Evolutionary conservation across 2,888 invertebrate genomes (phyloP).

Genomic region (Galeopsomyia nigrocyanea): DNA sequence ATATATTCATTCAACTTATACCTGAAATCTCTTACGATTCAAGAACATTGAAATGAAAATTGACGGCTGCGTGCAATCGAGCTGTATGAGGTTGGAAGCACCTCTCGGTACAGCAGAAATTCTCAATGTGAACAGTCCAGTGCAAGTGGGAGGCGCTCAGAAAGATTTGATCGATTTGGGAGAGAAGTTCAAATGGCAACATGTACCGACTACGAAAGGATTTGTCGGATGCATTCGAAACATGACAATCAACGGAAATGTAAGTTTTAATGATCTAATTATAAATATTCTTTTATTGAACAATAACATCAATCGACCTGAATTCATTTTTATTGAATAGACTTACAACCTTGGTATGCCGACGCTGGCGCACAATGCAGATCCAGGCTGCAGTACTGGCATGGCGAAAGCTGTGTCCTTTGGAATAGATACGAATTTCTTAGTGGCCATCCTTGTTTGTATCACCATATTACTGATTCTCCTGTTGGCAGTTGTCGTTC

Average conservation of each 20-base stretch:
- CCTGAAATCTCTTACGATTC: constrained; percentile 25
- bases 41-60: constrained; percentile 82
- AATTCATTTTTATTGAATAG: constrained; percentile 65
- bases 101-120: constrained; percentile 81
- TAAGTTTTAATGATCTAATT: constrained; percentile 53
- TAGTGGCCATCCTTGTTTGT: constrained; percentile 92
- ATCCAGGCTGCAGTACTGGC: constrained; percentile 81
- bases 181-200: constrained; percentile 77
- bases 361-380: constrained; percentile 78
- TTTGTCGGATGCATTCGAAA: constrained; percentile 94
- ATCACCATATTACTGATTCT: constrained; percentile 86
- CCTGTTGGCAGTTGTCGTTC: constrained; percentile 90
- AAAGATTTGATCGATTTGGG: constrained; percentile 77
- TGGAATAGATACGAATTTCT: constrained; percentile 87
- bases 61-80: constrained; percentile 79
- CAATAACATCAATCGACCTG: too few relatives aligned
- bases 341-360: constrained; percentile 92
- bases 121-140: constrained; percentile 87
- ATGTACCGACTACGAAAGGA: constrained; percentile 78
- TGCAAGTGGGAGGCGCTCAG: constrained; percentile 87
- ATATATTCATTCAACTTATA: neutral
- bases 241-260: constrained; percentile 85
- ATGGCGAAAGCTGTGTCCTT: constrained; percentile 83
- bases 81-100: constrained; percentile 79
- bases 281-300: neutral